Conservation (phyloP, 2,888 invertebrate genomes). For the Sphaerophoria rueppellii region DNA sequence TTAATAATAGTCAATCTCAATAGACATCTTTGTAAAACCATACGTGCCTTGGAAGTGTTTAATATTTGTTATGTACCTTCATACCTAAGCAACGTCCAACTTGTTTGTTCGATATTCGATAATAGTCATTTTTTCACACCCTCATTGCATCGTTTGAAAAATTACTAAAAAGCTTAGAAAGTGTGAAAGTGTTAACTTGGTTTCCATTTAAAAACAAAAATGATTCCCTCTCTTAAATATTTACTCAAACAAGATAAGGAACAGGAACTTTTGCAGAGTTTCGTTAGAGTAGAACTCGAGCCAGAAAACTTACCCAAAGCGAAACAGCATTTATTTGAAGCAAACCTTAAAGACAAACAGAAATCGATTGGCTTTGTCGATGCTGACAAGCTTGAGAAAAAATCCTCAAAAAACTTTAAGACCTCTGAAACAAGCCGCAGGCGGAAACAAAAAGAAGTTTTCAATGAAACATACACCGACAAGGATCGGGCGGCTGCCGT, state of each 20-base stretch:
- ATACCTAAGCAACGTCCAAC: too few species aligned
- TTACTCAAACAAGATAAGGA: conserved; percentile 88
- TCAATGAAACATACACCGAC: conserved; percentile 93
- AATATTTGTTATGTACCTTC: too few species aligned
- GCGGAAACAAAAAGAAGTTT: conserved; percentile 80
- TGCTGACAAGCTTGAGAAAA: conserved; percentile 58
- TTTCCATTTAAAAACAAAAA: conserved; percentile 42
- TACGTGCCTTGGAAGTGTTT: too few species aligned
- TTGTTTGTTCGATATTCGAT: too few species aligned
- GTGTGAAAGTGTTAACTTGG: not conserved
- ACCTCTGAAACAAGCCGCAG: conserved; percentile 79
- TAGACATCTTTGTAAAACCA: too few species aligned
- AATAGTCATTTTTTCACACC: not conserved
- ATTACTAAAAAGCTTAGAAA: not conserved
- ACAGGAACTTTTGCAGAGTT: conserved; percentile 90
- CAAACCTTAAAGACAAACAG: conserved; percentile 53
- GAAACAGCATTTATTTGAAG: conserved; percentile 56
- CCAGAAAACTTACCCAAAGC: conserved; percentile 79
- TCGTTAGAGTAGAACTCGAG: conserved; percentile 86
- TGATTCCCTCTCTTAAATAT: conserved; percentile 83
- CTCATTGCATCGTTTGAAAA: not conserved
- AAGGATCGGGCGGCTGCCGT: conserved; percentile 96
- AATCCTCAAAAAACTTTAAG: conserved; percentile 77
- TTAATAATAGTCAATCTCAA: too few species aligned
- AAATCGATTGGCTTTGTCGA: conserved; percentile 75